These are phyloP conservation scores for Apocheima hispidaria DNA, from an alignment of 2,888 invertebrate genomes.

Conservation along the genomic window DNA sequence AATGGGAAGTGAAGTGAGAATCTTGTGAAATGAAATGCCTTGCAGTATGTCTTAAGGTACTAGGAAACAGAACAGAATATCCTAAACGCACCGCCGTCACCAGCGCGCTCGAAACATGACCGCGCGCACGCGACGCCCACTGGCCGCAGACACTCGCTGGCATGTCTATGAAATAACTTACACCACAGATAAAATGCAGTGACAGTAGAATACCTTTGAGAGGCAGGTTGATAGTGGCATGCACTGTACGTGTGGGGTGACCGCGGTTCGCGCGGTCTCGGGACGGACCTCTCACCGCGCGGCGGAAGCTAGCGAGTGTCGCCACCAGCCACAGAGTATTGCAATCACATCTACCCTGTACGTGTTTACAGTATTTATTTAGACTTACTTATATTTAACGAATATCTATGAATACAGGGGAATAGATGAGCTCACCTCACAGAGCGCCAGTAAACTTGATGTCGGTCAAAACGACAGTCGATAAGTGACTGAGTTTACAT, in stretches of 20 bases:
- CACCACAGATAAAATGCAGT: not conserved
- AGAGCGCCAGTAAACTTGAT: slow-evolving; percentile 67
- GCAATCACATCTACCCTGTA: slow-evolving; percentile 84
- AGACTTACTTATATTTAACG: slow-evolving; percentile 78
- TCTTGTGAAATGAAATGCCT: not conserved
- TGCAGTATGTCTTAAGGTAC: not conserved
- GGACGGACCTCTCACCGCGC: not conserved
- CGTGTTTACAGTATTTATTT: slow-evolving; percentile 81
- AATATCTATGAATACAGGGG: slow-evolving; percentile 72
- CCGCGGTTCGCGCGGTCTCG: not conserved
- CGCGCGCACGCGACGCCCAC: slow-evolving; percentile 76
- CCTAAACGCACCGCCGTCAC: slow-evolving; percentile 45
- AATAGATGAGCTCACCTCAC: slow-evolving; percentile 63
- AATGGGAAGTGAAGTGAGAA: too few relatives aligned
- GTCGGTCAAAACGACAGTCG: slow-evolving; percentile 60
- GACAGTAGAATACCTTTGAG: slow-evolving; percentile 6
- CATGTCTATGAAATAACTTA: slow-evolving; percentile 30
- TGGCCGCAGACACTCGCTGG: slow-evolving; percentile 65
- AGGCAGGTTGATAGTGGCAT: not conserved
- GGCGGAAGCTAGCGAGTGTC: slow-evolving; percentile 55
- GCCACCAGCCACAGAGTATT: slow-evolving; percentile 80
- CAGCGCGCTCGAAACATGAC: slow-evolving; percentile 53
- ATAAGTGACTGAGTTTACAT: slow-evolving; percentile 54
- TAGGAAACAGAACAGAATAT: not conserved
- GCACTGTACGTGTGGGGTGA: not conserved